Conservation (phyloP, 1,140 invertebrate genomes). For the Hirudo medicinalis region DNA sequence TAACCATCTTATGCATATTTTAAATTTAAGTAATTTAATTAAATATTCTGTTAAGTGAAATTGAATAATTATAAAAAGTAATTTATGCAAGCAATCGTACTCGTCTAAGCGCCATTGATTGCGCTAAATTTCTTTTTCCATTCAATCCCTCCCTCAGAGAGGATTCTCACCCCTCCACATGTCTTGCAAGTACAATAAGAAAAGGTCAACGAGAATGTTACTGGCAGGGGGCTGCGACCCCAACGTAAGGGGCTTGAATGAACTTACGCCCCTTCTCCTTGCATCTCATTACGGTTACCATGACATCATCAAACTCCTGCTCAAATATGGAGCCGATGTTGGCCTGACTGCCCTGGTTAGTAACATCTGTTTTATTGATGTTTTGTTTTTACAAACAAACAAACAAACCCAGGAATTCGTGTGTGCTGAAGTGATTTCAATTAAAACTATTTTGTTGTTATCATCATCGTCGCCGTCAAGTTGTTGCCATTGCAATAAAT, state of each 20-base stretch:
- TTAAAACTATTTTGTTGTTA: too few relatives aligned
- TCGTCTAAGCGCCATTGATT: too few relatives aligned
- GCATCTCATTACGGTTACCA: neutral
- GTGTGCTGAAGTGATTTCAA: too few relatives aligned
- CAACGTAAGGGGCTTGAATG: neutral
- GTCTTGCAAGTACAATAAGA: constrained; percentile 6
- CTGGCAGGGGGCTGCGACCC: neutral
- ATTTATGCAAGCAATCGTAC: too few relatives aligned
- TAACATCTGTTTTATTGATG: neutral
- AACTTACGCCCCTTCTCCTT: neutral
- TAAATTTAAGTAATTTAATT: too few relatives aligned
- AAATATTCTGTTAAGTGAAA: neutral
- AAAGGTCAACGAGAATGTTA: neutral
- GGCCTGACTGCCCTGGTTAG: neutral
- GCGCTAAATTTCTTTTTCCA: too few relatives aligned
- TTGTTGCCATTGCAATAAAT: too few relatives aligned
- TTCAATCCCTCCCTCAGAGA: constrained; percentile 57
- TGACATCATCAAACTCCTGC: neutral
- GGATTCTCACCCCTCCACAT: constrained; percentile 14
- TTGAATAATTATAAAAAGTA: constrained; percentile 34
- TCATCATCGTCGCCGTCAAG: too few relatives aligned
- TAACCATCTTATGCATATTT: neutral
- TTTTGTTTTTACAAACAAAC: neutral
- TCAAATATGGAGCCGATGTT: constrained; percentile 4
- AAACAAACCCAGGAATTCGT: too few relatives aligned